Base-by-base conservation (phyloP, 2,797 vertebrate genomes). In the Graptemys geographica region DNA sequence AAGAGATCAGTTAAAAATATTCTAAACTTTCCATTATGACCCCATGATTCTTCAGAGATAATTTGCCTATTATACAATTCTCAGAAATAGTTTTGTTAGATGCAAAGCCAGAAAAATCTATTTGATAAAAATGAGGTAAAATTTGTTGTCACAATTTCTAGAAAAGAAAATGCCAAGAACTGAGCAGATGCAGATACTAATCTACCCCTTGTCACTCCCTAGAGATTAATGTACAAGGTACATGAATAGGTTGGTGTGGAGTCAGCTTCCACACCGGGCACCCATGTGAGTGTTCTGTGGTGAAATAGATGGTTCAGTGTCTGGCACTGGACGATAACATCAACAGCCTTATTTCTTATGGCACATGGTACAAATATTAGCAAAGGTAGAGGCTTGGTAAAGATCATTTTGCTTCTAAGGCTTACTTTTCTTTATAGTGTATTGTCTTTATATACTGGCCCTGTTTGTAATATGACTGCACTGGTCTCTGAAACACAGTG, bases 1-100 rank as follows among this genome's bases (percentile, higher is more conserved):
- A 87, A 82, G 41, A 93, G 85, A 85, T 83, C 33, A 41, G 52
- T 90, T 92, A 86, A 88, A 69, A 37, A 65, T 69, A 21, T 8
- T 16, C 31, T 84, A 3, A 81, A 44, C 88, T 10, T 37, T 72
- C 37, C 37, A 21, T 41, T 21, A 72, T 41, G 65, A 72, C 33
- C 33, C 5, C 79, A 37, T 16, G 88, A 37, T 52, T 16, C 79
- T 9, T 59, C 93, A 59, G n/a, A 57, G 41, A 25, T 80, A 27
- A 57, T 79, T 44, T 82, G 51, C 44, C 27, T 76, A 25, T 53
- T 57, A n/a, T 84, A 69, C 88, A 86, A 90, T n/a, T 57, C n/a
- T 79, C 0, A 0, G 49, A 23, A 44, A 41, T 31, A 59, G 28
- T 59, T 59, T 59, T 0, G 0, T 72, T 80, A 33, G 55, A 28